A percentile compares a stretch with the other conserved stretches of the same genome.
Evolutionary conservation across 2,888 invertebrate genomes (phyloP).

Genomic region (Physocephala rufipes): DNA sequence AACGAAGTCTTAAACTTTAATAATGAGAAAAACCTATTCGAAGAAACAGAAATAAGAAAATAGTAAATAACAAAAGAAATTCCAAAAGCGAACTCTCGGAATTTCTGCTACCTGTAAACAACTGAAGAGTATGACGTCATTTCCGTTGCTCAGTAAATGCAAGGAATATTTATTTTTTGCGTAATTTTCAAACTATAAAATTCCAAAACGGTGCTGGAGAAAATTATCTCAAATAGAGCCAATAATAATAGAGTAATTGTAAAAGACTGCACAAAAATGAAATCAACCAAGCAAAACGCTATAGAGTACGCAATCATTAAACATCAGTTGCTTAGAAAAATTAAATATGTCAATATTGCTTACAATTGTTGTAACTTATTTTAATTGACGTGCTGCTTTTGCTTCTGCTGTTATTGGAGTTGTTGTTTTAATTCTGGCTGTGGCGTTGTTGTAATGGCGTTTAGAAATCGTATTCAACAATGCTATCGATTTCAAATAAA

Average conservation of each 20-base stretch:
- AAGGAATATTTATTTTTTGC: slow-evolving; percentile 52
- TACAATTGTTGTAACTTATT: neutral
- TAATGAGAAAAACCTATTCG: too few relatives aligned
- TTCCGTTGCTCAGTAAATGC: slow-evolving; percentile 54
- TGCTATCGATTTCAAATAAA: slow-evolving; percentile 32
- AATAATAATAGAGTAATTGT: neutral
- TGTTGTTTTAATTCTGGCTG: slow-evolving; percentile 18
- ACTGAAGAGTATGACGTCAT: slow-evolving; percentile 51
- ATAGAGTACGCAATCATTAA: slow-evolving; percentile 25
- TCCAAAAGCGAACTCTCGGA: neutral
- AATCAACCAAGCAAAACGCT: neutral
- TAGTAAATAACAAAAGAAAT: too few relatives aligned
- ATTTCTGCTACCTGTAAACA: neutral
- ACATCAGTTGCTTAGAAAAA: slow-evolving; percentile 1
- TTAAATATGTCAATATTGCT: neutral
- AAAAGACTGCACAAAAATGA: neutral
- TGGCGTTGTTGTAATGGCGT: slow-evolving; percentile 10
- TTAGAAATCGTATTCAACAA: slow-evolving; percentile 28
- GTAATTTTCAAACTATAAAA: slow-evolving; percentile 2
- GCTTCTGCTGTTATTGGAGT: slow-evolving; percentile 29
- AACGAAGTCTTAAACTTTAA: too few relatives aligned
- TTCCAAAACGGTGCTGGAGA: neutral
- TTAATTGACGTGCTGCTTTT: neutral
- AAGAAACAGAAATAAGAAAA: too few relatives aligned
- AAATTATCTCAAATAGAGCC: too few relatives aligned